Base-by-base conservation (phyloP, 2,797 vertebrate genomes). In the Pipistrellus nathusii region DNA sequence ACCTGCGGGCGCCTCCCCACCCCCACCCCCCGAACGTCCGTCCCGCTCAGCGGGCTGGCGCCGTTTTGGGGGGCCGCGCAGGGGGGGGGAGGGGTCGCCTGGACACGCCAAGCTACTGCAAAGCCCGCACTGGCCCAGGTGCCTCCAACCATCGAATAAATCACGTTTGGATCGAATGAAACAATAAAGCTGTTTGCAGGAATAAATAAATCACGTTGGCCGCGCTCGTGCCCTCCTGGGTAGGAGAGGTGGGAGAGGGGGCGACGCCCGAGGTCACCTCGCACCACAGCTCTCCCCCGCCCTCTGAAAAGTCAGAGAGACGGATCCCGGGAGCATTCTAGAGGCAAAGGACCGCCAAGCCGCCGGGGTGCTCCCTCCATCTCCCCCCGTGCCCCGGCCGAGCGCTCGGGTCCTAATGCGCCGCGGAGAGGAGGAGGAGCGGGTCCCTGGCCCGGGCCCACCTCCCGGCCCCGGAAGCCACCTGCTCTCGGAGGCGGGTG, bases 281-380 rank as follows among this genome's bases (percentile, higher is more conserved):
- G 90, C 97, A 96, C 95, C 96, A 95, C 97, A 95, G 57, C 96
- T 51, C 6, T 93, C 92, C 25, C 59, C 82, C 5, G 27, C 48
- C 69, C n/a, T 80, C 91, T 6, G 20, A 46, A 83, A 59, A 71
- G 84, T 68, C 4, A 23, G 53, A 95, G 90, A 62, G 21, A 59
- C 25, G 25, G 35, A 38, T 83, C 27, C 62, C 82, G 35, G 73
- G 73, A 35, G 48, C 32, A 27, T 75, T 88, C 25, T 35, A 57
- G 62, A 51, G n/a, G 83, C 76, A 48, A 77, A 23, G 51, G 48
- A 76, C 84, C 7, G 44, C 38, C 77, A 46, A 27, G 18, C 11
- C 9, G 23, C 44, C 81, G 35, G 14, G 23, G 14, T 30, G 68
- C 9, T 72, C 62, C 62, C n/a, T 57, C 18, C 6, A 13, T 4